These are phyloP conservation scores for Zaprionus bogoriensis DNA, from an alignment of 2,888 invertebrate species.

Conservation along the genomic window DNA sequence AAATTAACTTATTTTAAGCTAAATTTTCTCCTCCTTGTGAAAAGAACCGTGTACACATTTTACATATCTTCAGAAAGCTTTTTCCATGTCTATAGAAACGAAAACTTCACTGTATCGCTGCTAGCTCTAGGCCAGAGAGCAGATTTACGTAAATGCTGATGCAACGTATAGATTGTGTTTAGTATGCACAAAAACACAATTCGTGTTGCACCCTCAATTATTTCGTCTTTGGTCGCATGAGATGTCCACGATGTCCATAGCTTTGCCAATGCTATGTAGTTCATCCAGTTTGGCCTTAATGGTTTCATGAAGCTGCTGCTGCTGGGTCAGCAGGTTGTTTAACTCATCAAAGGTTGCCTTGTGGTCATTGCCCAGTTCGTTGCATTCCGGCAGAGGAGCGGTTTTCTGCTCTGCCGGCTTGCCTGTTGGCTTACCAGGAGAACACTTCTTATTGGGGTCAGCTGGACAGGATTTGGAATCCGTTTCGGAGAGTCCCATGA, in stretches of 20 bases:
- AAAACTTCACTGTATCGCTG: too few species aligned
- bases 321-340: constrained; percentile 40
- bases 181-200: constrained; percentile 1
- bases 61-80: too few species aligned
- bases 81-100: too few species aligned
- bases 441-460: background rate
- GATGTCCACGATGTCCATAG: background rate
- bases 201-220: constrained; percentile 16
- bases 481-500: constrained; percentile 7
- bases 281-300: constrained; percentile 53
- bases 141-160: background rate
- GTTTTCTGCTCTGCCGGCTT: background rate
- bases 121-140: too few species aligned
- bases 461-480: background rate
- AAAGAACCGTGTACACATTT: too few species aligned
- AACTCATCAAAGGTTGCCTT: constrained; percentile 39
- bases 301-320: constrained; percentile 37
- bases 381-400: background rate
- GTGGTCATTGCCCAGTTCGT: constrained; percentile 18
- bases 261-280: constrained; percentile 24
- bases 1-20: too few species aligned
- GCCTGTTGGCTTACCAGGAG: background rate
- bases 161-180: background rate
- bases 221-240: constrained; percentile 16
- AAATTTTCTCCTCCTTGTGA: too few species aligned